Evolutionary conservation across 2,113 vertebrate species (phyloP), one percentile per base, ranked within the genome.

Genomic region (Halcyon malimbica): DNA sequence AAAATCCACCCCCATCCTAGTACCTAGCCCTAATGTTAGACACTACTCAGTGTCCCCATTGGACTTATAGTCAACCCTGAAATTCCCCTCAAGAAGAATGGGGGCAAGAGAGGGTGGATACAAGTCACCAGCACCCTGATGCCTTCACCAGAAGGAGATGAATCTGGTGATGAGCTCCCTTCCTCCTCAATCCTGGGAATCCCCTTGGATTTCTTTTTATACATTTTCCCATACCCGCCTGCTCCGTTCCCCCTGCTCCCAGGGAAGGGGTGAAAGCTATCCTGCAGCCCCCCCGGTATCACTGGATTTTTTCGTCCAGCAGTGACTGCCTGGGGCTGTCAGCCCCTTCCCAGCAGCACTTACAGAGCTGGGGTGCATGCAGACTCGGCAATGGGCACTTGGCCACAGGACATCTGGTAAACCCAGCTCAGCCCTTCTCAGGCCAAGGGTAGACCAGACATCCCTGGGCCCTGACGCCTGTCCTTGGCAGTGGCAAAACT

Each of bases 281-380:
- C n/a, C 57, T 2, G 3, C 31, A 77, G 20, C 5, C 13, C 14
- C 4, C 4, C 3, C n/a, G 24, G 1, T 18, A 12, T 29, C 3
- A 1, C 29, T 7, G 35, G 44, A 11, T 2, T 16, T 0, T 0
- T 51, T 63, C 42, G 3, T 35, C 41, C 0, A 0, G 3, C 28
- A n/a, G 39, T 11, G 2, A 60, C 11, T 16, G 13, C 18, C 37
- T 12, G 59, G 23, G 33, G 26, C 59, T 54, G 44, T 29, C 44
- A 79, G 37, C 7, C 28, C 29, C 46, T 67, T 86, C 20, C 60
- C 1, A 0, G 8, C 0, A 1, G 11, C 25, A 56, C 20, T 62
- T 29, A 4, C 20, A 41, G 46, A 33, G 25, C 46, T 48, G 76
- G 48, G 74, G 20, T 9, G 54, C 53, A 68, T 68, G 4, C 39